phyloP scores from a whole-genome alignment of 2,888 invertebrate species.

The Apantesis nais region DNA sequence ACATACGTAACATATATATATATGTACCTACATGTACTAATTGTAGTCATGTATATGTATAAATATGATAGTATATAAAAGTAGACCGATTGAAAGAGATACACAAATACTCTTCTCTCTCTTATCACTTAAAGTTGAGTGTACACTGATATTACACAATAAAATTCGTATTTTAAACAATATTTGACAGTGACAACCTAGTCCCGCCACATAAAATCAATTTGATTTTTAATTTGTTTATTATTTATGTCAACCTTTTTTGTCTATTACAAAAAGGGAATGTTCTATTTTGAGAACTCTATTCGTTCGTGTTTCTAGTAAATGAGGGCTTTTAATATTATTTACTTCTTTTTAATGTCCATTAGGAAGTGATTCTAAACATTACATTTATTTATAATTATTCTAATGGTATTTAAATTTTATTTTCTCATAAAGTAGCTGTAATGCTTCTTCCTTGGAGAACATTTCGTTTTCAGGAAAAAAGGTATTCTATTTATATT shows the following conservation, averaged over 20 bases:
- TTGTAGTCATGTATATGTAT: neutral
- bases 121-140: neutral
- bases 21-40: neutral
- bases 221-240: no score
- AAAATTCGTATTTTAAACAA: neutral
- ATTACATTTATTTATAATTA: neutral
- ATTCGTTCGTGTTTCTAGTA: neutral
- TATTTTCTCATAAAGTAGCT: no score
- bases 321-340: neutral
- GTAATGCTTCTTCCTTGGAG: no score
- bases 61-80: neutral
- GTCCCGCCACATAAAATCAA: no score
- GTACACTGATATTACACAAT: neutral
- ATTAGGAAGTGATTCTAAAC: no score
- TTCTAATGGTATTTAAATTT: neutral
- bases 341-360: neutral
- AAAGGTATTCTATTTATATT: neutral
- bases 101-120: neutral
- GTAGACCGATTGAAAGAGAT: neutral
- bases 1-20: neutral
- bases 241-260: neutral
- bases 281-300: neutral
- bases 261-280: neutral
- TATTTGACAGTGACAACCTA: neutral
- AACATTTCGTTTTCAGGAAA: neutral